Evolutionary conservation across 1,140 invertebrate species (phyloP).

Genomic region (Pollicipes pollicipes): DNA sequence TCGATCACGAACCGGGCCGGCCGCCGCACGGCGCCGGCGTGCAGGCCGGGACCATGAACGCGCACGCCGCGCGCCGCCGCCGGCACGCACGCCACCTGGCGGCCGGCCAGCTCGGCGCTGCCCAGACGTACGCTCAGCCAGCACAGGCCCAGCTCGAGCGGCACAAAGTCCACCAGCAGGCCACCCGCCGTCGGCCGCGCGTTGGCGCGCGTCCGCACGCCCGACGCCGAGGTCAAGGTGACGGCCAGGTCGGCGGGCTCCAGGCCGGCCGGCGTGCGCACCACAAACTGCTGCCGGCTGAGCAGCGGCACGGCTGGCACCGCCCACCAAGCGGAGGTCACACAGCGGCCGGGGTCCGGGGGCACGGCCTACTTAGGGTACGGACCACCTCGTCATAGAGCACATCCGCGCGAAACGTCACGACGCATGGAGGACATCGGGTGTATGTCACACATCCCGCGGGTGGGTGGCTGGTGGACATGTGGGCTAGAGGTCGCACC

Average conservation of each 20-base stretch:
- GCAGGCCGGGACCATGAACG: not conserved
- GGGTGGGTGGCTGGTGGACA: too few relatives aligned
- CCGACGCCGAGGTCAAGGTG: not conserved
- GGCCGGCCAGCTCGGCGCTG: not conserved
- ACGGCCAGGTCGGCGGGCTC: not conserved
- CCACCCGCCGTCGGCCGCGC: not conserved
- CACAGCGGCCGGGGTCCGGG: too few relatives aligned
- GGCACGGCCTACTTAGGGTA: too few relatives aligned
- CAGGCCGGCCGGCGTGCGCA: not conserved
- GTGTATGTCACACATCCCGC: too few relatives aligned
- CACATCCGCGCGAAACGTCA: too few relatives aligned
- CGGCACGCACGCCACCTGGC: not conserved
- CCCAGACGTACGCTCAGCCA: not conserved
- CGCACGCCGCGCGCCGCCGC: not conserved
- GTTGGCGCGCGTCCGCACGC: not conserved
- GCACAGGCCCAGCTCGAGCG: not conserved
- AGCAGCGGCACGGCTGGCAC: not conserved
- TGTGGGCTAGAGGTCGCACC: too few relatives aligned
- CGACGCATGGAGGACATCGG: too few relatives aligned
- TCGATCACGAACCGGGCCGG: slow-evolving; percentile 65
- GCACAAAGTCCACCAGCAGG: not conserved
- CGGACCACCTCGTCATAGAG: too few relatives aligned
- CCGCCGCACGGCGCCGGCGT: slow-evolving; percentile 33
- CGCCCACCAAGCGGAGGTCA: too few relatives aligned
- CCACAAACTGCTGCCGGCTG: not conserved